A percentile compares a stretch with the other conserved stretches of the same genome.
phyloP scores from a whole-genome alignment of 35 echinoderm and acorn worm species.

The Lytechinus variegatus region DNA sequence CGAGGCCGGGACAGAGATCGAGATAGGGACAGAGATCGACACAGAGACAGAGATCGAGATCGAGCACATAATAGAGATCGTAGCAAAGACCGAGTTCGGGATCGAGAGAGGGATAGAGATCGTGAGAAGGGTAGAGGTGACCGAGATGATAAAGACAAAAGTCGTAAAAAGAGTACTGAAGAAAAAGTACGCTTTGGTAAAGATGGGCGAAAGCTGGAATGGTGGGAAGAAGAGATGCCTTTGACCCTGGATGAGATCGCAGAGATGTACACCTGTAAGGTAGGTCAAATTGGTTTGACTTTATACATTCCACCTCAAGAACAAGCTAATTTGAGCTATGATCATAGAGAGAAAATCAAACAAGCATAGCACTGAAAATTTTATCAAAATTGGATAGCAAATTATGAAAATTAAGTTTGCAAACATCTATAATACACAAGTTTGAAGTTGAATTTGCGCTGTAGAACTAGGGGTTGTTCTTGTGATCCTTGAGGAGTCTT shows the following conservation, averaged over 20 bases:
- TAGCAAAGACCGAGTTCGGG: neutral
- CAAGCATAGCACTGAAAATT: too few relatives aligned
- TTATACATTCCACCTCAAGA: too few relatives aligned
- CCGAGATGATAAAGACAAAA: neutral
- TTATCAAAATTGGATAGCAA: too few relatives aligned
- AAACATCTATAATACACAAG: too few relatives aligned
- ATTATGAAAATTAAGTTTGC: too few relatives aligned
- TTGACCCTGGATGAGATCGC: neutral
- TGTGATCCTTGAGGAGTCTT: too few relatives aligned
- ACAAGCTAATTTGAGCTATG: too few relatives aligned
- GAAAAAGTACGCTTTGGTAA: neutral
- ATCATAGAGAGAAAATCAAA: too few relatives aligned
- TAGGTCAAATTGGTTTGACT: neutral
- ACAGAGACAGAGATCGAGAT: neutral
- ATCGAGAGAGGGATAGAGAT: neutral
- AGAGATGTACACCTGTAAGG: neutral
- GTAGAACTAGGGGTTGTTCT: neutral
- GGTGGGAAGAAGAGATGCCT: neutral
- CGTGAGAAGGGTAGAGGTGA: neutral
- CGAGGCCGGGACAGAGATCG: neutral
- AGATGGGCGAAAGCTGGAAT: neutral
- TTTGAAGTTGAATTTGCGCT: neutral
- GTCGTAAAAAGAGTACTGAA: neutral
- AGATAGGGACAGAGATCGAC: neutral
- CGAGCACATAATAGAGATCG: neutral